Evolutionary conservation across 1,140 invertebrate genomes (phyloP), one percentile per base, ranked within the genome.

Genomic region (Phymastichus coffea): DNA sequence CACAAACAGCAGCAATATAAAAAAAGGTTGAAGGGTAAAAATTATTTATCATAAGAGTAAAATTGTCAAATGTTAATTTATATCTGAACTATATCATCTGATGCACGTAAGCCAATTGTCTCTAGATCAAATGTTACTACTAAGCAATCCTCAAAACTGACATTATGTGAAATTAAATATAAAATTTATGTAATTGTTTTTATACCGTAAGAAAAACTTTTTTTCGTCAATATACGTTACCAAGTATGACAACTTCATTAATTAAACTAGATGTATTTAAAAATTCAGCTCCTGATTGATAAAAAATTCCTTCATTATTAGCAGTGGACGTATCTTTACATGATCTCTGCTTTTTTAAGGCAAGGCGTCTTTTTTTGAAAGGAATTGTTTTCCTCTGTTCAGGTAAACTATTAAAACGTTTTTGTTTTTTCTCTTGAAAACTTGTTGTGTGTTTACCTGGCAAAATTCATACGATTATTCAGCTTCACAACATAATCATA

Each of bases 371-470:
- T n/a, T n/a, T n/a, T n/a, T n/a, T n/a, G n/a, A n/a, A n/a, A n/a
- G n/a, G n/a, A n/a, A n/a, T n/a, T n/a, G n/a, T n/a, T n/a, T n/a
- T n/a, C n/a, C n/a, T n/a, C n/a, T n/a, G n/a, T n/a, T n/a, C n/a
- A n/a, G n/a, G n/a, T n/a, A n/a, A n/a, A n/a, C n/a, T n/a, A n/a
- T 22, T 9, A 23, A 17, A 22, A 6, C 43, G 4, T 46, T n/a
- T 46, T 23, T 15, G 10, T 35, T 10, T 33, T 7, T 35, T 14
- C 17, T 10, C 8, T 20, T 9, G 17, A 23, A 12, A 12, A 35
- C 15, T 20, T 51, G 33, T 51, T 35, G 54, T 47, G 17, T 46
- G 12, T 28, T 19, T 35, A 15, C 54, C 54, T 10, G 54, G 54
- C 4, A 37, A 57, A 46, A 22, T 10, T 28, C 30, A 46, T 19